Base-by-base conservation (phyloP, 2,888 invertebrate species). In the Rhodophaea formosa region DNA sequence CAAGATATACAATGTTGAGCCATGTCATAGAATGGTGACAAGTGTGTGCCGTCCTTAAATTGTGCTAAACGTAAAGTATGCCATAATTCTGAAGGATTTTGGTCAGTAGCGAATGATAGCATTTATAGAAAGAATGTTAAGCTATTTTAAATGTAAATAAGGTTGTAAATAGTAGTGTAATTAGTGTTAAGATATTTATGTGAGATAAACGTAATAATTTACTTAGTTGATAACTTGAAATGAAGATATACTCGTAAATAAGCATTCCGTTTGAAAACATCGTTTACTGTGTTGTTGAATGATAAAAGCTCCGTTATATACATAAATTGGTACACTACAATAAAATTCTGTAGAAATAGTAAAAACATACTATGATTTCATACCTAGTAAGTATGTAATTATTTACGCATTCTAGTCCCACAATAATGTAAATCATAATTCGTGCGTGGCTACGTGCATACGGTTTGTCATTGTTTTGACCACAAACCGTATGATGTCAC, bases 31-130 rank as follows among this genome's bases (percentile, higher is more conserved):
- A 42, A 35, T 45, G 30, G 23, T 39, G 57, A 61, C 59, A 64
- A 66, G 63, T 68, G 71, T 63, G 66, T 69, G 67, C 75, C 77
- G 74, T 78, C 74, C 75, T 71, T 61, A 70, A 66, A 64, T 69
- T 62, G 68, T 66, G 65, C 61, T 67, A 67, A 57, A 63, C 60
- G 62, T 63, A 70, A 16, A 6, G 15, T 53, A 10, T 45, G 14
- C 32, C 29, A 59, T 17, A 53, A 54, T 55, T 45, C n/a, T 39
- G 35, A 49, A 53, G 49, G 56, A 45, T 58, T 32, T 42, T 56
- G 44, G 44, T 58, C 17, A 35, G 39, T 47, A 56, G 44, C 16
- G 12, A 35, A 45, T 43, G 43, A 42, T 49, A 43, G 45, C 45
- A 54, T 47, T 45, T 54, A 44, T 35, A 47, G 52, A 54, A 10